Conservation (phyloP, 1,140 invertebrate genomes). For the Euschistus heros region DNA sequence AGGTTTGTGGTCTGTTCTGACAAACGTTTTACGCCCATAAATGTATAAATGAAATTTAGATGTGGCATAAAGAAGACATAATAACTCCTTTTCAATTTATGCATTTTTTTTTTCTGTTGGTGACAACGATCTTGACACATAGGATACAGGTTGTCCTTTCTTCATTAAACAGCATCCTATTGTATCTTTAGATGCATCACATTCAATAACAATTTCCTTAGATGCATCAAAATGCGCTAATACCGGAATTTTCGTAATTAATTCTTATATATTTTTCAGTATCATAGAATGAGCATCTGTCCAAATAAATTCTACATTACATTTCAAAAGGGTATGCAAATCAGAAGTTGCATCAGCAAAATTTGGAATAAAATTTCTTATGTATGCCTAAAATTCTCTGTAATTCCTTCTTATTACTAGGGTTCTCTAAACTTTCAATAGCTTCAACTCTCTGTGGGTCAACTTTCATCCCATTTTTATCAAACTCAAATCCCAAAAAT, state of each 20-base stretch:
- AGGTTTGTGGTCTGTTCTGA: too few relatives aligned
- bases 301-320: constrained; percentile 30
- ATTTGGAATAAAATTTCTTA: too few relatives aligned
- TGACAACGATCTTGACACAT: constrained; percentile 31
- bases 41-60: too few relatives aligned
- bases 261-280: constrained; percentile 29
- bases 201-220: constrained; percentile 32
- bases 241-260: constrained; percentile 29
- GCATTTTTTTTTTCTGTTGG: constrained; percentile 33
- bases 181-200: constrained; percentile 32
- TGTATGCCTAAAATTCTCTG: too few relatives aligned
- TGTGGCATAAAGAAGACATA: constrained; percentile 35
- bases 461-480: too few relatives aligned
- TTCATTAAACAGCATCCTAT: constrained; percentile 32
- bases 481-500: too few relatives aligned
- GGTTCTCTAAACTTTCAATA: too few relatives aligned
- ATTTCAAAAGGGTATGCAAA: constrained; percentile 31
- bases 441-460: too few relatives aligned
- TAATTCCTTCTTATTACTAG: too few relatives aligned
- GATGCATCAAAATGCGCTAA: constrained; percentile 31
- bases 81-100: constrained; percentile 38
- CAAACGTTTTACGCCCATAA: too few relatives aligned
- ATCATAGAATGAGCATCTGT: constrained; percentile 26
- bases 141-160: constrained; percentile 31
- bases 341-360: too few relatives aligned